Percentiles rank a stretch among this genome's conserved stretches.
phyloP scores from a whole-genome alignment of 2,113 vertebrate species.

The Progne subis region DNA sequence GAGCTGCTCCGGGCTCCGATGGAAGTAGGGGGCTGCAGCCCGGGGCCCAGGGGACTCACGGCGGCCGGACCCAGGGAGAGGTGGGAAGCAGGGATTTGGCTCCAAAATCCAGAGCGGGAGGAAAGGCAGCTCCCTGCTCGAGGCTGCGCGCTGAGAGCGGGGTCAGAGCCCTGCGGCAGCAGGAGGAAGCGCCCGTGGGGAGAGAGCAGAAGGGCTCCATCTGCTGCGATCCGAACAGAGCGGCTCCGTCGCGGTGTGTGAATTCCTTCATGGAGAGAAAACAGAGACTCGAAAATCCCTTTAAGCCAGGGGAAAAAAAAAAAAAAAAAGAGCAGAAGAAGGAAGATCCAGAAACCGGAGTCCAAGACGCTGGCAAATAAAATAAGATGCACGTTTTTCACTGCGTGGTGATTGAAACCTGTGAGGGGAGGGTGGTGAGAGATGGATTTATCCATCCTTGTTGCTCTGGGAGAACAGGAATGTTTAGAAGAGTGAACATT shows the following conservation, averaged over 20 bases:
- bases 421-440: no score
- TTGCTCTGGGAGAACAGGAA: neutral
- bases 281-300: neutral
- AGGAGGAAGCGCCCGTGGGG: neutral
- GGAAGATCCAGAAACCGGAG: neutral
- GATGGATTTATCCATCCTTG: neutral
- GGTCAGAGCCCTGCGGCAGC: neutral
- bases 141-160: neutral
- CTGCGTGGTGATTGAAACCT: neutral
- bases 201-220: conserved; percentile 1
- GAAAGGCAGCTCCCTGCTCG: neutral
- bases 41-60: rapidly evolving
- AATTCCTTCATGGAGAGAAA: neutral
- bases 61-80: rapidly evolving
- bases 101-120: rapidly evolving
- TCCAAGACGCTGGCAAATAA: neutral
- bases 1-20: rapidly evolving
- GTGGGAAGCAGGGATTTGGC: neutral
- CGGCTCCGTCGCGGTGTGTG: neutral
- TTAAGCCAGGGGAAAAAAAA: neutral
- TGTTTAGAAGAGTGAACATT: rapidly evolving
- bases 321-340: neutral
- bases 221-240: neutral
- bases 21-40: neutral
- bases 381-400: neutral